Base-by-base conservation (phyloP, 2,797 vertebrate genomes). In the Melanogrammus aeglefinus region DNA sequence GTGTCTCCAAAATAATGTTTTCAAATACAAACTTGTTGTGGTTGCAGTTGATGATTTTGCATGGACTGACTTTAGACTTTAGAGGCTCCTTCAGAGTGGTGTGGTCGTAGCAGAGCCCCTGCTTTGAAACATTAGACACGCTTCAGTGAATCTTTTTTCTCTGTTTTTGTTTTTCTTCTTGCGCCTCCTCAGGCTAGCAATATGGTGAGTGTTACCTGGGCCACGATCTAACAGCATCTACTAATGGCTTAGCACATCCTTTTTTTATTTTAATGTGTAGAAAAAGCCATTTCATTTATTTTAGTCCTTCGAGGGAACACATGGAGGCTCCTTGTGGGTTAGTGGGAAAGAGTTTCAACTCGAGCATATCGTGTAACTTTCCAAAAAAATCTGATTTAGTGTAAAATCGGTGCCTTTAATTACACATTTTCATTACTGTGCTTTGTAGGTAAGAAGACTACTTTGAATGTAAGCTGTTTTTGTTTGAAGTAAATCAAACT, bases 111-210 rank as follows among this genome's bases (percentile, higher is more conserved):
- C 57, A 3, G 47, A 21, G 16, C 47, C 47, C 14, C 47, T 4
- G 13, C 4, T 51, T 18, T 12, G 4, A 36, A 35, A 31, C 16
- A n/a, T 74, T 38, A 83, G 51, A 44, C 18, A 41, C 66, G 63
- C 47, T 77, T 85, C 35, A 36, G 3, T 80, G 76, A 87, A 83
- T 75, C 86, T 85, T 83, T 78, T 91, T 88, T 94, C 85, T 89
- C 78, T 89, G 31, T 90, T 38, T 91, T 88, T 94, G 85, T 94
- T 90, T 95, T 85, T 86, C 85, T 85, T 76, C 94, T 86, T 95
- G 97, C 93, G 97, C 92, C 82, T 96, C 91, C 90, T 94, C 96
- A 99, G 98, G 98, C 98, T 95, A 99, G 98, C 96, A 99, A 99
- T 88, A 99, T 99, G 98, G 98, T 99, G 92, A 99, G 98, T 99